Conservation (phyloP, 2,797 vertebrate species). For the Zenarchopterus dispar region DNA sequence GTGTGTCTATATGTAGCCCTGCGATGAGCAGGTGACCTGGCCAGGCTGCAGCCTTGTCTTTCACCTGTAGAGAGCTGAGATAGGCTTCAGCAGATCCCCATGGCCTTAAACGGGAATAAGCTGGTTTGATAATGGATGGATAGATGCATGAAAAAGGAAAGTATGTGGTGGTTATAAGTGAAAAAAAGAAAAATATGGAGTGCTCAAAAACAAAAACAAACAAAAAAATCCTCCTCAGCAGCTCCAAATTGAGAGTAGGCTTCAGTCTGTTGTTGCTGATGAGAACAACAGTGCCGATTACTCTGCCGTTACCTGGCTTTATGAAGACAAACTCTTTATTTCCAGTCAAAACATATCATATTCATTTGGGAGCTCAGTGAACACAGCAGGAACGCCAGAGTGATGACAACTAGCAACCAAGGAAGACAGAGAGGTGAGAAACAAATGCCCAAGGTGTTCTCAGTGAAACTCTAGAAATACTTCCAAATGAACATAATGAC, state of each 20-base stretch:
- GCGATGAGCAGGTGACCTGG: no score
- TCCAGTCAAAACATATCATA: constrained; percentile 72
- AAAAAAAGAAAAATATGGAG: constrained; percentile 30
- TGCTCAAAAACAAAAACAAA: constrained; percentile 14
- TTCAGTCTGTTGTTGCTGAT: constrained; percentile 53
- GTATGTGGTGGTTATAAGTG: constrained; percentile 3
- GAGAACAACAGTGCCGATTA: constrained; percentile 64
- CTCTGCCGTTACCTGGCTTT: constrained; percentile 40
- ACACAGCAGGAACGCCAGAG: constrained; percentile 54
- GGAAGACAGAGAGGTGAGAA: constrained; percentile 54
- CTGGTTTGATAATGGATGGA: no score
- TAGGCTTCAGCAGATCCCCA: no score
- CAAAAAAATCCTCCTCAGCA: constrained; percentile 11
- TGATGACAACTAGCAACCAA: constrained; percentile 67
- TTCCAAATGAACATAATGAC: constrained; percentile 67
- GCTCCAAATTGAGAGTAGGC: constrained; percentile 50
- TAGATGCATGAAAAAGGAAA: not conserved
- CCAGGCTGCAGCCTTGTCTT: no score
- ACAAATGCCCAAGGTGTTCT: constrained; percentile 38
- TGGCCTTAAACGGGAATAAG: no score
- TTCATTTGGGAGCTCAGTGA: constrained; percentile 58
- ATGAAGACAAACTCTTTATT: constrained; percentile 63
- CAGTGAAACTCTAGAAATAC: constrained; percentile 57
- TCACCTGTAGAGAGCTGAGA: no score
- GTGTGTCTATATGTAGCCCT: no score